Evolutionary conservation across 2,888 invertebrate genomes (phyloP).

Genomic region (Xylota sylvarum): DNA sequence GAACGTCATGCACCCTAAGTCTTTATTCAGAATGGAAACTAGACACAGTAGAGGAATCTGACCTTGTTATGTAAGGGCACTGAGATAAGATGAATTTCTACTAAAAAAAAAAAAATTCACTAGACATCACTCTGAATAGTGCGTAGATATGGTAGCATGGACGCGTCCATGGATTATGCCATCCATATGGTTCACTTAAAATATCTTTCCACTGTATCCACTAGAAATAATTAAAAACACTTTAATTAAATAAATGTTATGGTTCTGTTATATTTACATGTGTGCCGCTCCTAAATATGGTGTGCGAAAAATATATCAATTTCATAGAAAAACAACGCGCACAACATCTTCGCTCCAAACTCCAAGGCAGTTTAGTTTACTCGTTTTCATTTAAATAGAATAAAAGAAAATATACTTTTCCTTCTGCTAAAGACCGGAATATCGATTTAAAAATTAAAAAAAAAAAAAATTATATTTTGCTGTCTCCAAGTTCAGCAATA

Average conservation of each 20-base stretch:
- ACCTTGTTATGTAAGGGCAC: no score
- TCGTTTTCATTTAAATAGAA: conserved; percentile 29
- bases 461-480: no score
- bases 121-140: no score
- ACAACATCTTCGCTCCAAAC: conserved; percentile 10
- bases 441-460: conserved; percentile 66
- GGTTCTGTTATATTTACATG: conserved; percentile 26
- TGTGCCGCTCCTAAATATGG: conserved; percentile 51
- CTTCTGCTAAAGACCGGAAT: conserved; percentile 21
- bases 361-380: conserved; percentile 17
- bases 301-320: conserved; percentile 45
- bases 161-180: conserved; percentile 7
- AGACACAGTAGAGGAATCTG: no score
- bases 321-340: conserved; percentile 22
- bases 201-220: not conserved
- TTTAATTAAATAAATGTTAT: conserved; percentile 54
- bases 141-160: no score
- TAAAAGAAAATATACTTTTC: not conserved
- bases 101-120: no score
- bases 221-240: conserved; percentile 14
- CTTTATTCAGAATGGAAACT: no score
- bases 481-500: conserved; percentile 60
- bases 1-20: no score
- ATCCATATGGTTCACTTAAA: conserved; percentile 14
- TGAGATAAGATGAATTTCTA: no score